Conservation (phyloP, 2,888 invertebrate genomes). For the Azorinus chamasolen region DNA sequence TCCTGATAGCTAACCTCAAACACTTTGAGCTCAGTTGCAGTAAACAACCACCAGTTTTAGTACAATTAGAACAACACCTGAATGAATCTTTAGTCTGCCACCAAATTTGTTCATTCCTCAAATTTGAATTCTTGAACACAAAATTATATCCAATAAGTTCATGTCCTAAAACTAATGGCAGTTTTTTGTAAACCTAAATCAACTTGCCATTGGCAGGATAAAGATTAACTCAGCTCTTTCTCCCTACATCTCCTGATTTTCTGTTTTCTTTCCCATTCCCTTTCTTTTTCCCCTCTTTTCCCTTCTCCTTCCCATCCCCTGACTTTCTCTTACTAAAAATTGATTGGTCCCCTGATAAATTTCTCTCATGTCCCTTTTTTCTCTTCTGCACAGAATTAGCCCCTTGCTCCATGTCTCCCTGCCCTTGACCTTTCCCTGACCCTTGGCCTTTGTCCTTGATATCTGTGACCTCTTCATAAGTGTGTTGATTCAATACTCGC, state of each 20-base stretch:
- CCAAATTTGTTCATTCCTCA: too few relatives aligned
- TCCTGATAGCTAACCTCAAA: too few relatives aligned
- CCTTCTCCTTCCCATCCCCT: constrained; percentile 43
- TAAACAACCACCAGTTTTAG: too few relatives aligned
- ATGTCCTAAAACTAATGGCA: too few relatives aligned
- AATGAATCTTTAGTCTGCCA: too few relatives aligned
- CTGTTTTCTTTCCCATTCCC: constrained; percentile 46
- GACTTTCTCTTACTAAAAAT: constrained; percentile 54
- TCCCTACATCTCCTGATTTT: constrained; percentile 20
- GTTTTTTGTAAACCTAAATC: too few relatives aligned
- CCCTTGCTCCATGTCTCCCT: constrained; percentile 5
- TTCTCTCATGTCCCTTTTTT: constrained; percentile 45
- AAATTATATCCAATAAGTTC: too few relatives aligned
- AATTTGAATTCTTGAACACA: too few relatives aligned
- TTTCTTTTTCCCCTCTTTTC: constrained; percentile 43
- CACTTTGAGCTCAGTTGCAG: too few relatives aligned
- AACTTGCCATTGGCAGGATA: too few relatives aligned
- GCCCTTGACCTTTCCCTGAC: neutral
- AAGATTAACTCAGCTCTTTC: too few relatives aligned
- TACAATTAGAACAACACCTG: too few relatives aligned
- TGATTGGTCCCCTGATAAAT: constrained; percentile 35
- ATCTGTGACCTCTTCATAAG: constrained; percentile 79
- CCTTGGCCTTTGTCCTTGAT: constrained; percentile 57
- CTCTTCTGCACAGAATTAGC: constrained; percentile 23
- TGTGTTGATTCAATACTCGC: constrained; percentile 74